Evolutionary conservation across 2,113 vertebrate species (phyloP), one percentile per base, ranked within the genome.

Genomic region (Leptocoma aspasia): DNA sequence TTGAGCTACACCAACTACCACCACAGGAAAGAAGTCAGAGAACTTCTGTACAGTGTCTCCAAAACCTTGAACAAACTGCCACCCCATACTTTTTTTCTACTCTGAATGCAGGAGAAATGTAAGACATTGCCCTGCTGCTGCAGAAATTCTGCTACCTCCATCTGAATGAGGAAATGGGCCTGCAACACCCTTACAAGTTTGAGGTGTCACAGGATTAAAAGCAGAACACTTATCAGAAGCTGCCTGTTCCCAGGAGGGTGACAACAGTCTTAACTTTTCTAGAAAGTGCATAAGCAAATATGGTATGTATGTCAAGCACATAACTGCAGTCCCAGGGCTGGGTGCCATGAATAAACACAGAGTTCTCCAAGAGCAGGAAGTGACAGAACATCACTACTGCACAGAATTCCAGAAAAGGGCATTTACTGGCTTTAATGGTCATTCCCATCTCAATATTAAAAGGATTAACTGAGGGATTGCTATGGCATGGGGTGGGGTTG

Each of bases 261-360:
- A 70, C 28, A 82, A 28, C 2, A 41, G 17, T 31, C 28, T n/a
- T 69, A 80, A 49, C 7, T 53, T 66, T 76, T 65, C 64, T 45
- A 66, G 35, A 16, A 78, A 54, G 30, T 39, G 21, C 54, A 63
- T 41, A 83, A 69, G 27, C 15, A 70, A 23, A 4, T 20, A 28
- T 6, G 6, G 4, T 27, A 28, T 1, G 0, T 14, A 33, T 17
- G 13, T 23, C 21, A 89, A 79, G 22, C 18, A 73, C 0, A 6
- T 5, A 39, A 82, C 33, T 56, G 50, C 39, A 30, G 47, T 50
- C 10, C 15, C 22, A 30, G 17, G 53, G 52, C 11, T 56, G 28
- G 15, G 11, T 45, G 42, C 52, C 37, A 54, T 5, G 18, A 70
- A 79, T 9, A 53, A 45, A 56, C 13, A 52, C 4, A 24, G 50